Evolutionary conservation across 2,797 vertebrate genomes (phyloP), one percentile per base, ranked within the genome.

Genomic region (Cryptoblepharus egeriae): DNA sequence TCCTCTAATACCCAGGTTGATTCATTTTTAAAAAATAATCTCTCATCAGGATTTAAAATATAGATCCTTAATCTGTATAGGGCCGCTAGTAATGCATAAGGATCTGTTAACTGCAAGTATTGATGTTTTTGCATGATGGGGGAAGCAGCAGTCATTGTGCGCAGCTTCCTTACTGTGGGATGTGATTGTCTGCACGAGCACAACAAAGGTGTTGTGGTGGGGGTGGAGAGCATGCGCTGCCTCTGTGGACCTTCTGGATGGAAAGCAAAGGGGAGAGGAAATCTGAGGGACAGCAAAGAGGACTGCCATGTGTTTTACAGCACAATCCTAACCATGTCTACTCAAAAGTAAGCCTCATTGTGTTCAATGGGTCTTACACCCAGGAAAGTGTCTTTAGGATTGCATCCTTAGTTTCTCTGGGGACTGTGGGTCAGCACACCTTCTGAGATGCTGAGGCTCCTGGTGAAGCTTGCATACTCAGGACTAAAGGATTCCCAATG

Each of bases 161-260:
- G 0, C 39, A 35, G 74, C 60, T 82, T 55, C 4, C 75, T 73
- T 71, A 49, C 76, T 84, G 79, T 0, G 65, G 58, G 78, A 88
- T 79, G 1, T 68, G 24, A 82, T 67, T 81, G 72, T 22, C 74
- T 4, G 67, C 49, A 49, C 8, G 70, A 91, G 69, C 0, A 0
- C 85, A 84, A 60, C 76, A 42, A 77, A 85, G 87, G 83, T 88
- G 88, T 55, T 63, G 82, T 24, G 35, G 18, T 70, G 26, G 13
- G 0, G 42, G 39, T n/a, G 30, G 65, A 0, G 18, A 3, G 81
- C 3, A 12, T 75, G 72, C 55, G 42, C 91, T 88, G 87, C 81
- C 76, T 20, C 85, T 55, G 68, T 24, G 35, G 70, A 18, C n/a
- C n/a, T n/a, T n/a, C n/a, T n/a, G n/a, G 30, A 22, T 8, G n/a